Base-by-base conservation (phyloP, 92 coral and sea anemone genomes). In the Porites cylindrica region DNA sequence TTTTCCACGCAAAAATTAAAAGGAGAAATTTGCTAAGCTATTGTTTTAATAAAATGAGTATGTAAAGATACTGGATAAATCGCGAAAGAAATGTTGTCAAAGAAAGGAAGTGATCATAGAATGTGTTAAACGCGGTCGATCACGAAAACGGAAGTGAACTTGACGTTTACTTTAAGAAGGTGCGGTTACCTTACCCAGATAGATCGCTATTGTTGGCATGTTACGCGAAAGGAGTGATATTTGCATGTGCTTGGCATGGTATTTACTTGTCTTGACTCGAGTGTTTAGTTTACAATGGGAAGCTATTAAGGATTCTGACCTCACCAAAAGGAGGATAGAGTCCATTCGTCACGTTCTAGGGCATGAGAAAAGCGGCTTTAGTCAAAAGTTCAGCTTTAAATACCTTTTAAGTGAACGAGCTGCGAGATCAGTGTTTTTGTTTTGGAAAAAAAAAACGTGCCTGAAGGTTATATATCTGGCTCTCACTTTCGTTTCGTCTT, bases 281-380 rank as follows among this genome's bases (percentile, higher is more conserved):
- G 67, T 4, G 68, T 8, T 4, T 1, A 26, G 68, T 77, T 60
- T 77, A 24, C n/a, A 21, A 16, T 60, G 43, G 68, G 69, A 77
- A 77, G 80, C 43, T 70, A 83, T 83, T 83, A 73, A 50, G 18
- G 65, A 83, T 83, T 83, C 87, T 83, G 87, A 83, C 87, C 81
- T 83, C 87, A 83, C 65, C 64, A 47, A 63, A 26, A 26, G 68
- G 56, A 23, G 70, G 73, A 38, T 75, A 83, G 53, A 62, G 79
- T 83, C 65, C 65, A 47, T 14, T 53, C 50, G 73, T 83, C 80
- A 74, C 80, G 87, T 83, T 73, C 26, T 50, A 18, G 20, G 24
- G 20, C 69, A 29, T 50, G 14, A 20, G 24, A 47, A 24, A 26
- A 14, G 29, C 19, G 51, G 59, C 74, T 83, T 43, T 65, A 21